Evolutionary conservation across 2,888 invertebrate species (phyloP), one percentile per base, ranked within the genome.

Genomic region (Leucoma salicis): DNA sequence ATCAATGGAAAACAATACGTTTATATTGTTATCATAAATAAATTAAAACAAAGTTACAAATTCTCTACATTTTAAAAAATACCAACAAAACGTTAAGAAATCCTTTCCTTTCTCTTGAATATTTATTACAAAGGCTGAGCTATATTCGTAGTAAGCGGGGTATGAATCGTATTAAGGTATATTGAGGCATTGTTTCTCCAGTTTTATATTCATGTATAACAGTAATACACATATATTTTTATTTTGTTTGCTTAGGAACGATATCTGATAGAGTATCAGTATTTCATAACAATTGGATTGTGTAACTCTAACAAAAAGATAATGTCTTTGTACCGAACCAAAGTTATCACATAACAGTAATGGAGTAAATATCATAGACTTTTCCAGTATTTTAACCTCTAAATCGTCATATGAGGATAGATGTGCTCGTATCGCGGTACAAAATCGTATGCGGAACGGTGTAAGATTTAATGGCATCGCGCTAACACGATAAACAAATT

Each of bases 271-370:
- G 10, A 15, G n/a, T n/a, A n/a, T n/a, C n/a, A n/a, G 8, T 21
- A 21, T 21, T 49, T 55, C 43, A 56, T 49, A 35, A 55, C 67
- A 21, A 21, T 21, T 8, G 8, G 21, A 21, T 21, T 21, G 6
- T 21, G 5, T 21, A 21, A 21, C 8, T 21, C 2, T 16, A 16
- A 4, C 8, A 21, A 21, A 21, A 8, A 21, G 21, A 21, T 21
- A 21, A 1, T 21, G 5, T n/a, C n/a, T n/a, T n/a, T n/a, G n/a
- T n/a, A n/a, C n/a, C n/a, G n/a, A n/a, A n/a, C n/a, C n/a, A n/a
- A n/a, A n/a, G n/a, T n/a, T n/a, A n/a, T n/a, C n/a, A n/a, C n/a
- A n/a, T n/a, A n/a, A n/a, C n/a, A n/a, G n/a, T n/a, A n/a, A n/a
- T n/a, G n/a, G n/a, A n/a, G n/a, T n/a, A n/a, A n/a, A n/a, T n/a